Percentiles rank a stretch among this genome's conserved stretches.
phyloP scores from a whole-genome alignment of 2,113 vertebrate genomes.

The Pteruthius melanotis region DNA sequence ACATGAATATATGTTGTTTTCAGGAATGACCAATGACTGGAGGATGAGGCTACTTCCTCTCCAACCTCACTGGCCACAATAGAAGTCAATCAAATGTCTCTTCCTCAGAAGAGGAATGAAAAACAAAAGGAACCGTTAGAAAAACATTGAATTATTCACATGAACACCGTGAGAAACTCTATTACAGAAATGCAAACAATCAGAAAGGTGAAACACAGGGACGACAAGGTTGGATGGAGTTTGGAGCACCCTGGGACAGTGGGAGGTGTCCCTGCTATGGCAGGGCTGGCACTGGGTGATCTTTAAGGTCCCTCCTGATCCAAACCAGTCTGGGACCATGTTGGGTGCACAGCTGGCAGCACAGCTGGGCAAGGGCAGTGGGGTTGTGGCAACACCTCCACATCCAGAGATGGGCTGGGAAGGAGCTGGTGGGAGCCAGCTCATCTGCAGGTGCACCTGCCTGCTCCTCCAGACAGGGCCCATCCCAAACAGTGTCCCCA shows the following conservation, averaged over 20 bases:
- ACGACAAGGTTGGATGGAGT: background rate
- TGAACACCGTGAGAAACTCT: no score
- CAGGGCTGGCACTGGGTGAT: background rate
- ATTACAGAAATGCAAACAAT: no score
- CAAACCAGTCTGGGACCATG: background rate
- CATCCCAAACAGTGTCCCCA: background rate
- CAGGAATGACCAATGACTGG: no score
- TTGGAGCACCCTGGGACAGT: background rate
- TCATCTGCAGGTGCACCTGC: background rate
- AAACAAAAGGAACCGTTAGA: no score
- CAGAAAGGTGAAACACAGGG: no score
- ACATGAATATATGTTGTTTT: no score
- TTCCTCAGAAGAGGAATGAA: no score
- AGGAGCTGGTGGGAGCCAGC: background rate
- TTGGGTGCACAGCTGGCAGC: background rate
- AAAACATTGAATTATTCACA: no score
- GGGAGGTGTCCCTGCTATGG: background rate
- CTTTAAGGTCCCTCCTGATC: fast-evolving
- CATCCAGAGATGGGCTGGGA: background rate
- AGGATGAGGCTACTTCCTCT: no score
- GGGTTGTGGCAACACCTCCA: no score
- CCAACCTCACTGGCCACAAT: no score
- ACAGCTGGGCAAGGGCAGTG: background rate
- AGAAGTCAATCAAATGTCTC: no score
- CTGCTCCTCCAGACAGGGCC: background rate